Conservation (phyloP, 2,888 invertebrate species). For the Rotaria macrura region DNA sequence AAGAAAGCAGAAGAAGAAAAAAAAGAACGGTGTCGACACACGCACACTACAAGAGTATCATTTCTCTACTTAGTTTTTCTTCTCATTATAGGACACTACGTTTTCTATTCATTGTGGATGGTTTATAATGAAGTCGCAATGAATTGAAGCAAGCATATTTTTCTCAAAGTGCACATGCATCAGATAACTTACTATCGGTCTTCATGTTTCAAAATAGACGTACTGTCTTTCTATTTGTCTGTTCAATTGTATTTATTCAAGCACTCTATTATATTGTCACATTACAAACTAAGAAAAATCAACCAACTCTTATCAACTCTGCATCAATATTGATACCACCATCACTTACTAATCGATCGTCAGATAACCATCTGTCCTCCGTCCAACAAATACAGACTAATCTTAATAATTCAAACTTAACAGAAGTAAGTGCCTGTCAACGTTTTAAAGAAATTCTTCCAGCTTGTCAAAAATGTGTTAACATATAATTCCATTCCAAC, state of each 20-base stretch:
- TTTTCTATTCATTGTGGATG: background rate
- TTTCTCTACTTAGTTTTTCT: background rate
- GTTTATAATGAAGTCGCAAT: background rate
- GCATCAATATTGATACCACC: background rate
- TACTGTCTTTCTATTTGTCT: background rate
- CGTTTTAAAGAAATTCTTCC: no score
- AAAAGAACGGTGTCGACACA: background rate
- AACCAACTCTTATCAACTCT: background rate
- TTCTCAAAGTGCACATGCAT: background rate
- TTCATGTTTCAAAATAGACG: background rate
- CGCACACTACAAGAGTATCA: no score
- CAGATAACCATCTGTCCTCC: background rate
- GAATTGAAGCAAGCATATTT: background rate
- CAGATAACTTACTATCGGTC: background rate
- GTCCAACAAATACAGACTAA: background rate
- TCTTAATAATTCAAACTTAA: background rate
- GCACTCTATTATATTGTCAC: slow-evolving; percentile 6
- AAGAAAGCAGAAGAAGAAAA: background rate
- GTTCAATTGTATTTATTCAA: slow-evolving; percentile 2
- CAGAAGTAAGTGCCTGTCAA: background rate
- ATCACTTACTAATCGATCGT: background rate
- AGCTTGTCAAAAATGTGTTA: no score
- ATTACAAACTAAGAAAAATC: background rate
- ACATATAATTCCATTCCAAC: no score
- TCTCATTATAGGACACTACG: background rate